Conservation (phyloP, 2,888 invertebrate species). For the Stenoptilia bipunctidactyla region DNA sequence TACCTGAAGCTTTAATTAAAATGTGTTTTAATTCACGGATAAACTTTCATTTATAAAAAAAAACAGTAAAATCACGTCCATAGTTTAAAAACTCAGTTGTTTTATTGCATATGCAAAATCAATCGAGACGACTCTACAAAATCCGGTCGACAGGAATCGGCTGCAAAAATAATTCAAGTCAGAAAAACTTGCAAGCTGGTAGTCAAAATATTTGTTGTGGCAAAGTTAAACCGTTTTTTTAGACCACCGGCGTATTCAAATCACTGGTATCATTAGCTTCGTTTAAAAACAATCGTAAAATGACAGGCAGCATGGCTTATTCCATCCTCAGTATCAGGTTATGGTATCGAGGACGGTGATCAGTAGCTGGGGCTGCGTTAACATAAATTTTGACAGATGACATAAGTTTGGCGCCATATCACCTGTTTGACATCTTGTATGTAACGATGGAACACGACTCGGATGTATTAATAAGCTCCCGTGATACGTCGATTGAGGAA, state of each 20-base stretch:
- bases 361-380: slow-evolving; percentile 37
- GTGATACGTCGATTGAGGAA: slow-evolving; percentile 42
- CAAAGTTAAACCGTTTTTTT: slow-evolving; percentile 22
- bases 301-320: slow-evolving; percentile 57
- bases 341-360: slow-evolving; percentile 40
- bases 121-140: no score
- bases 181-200: background rate
- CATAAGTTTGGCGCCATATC: slow-evolving; percentile 66
- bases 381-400: slow-evolving; percentile 71
- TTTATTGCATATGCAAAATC: no score
- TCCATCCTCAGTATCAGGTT: slow-evolving; percentile 34
- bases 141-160: no score
- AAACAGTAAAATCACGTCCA: no score
- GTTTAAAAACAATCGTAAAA: slow-evolving; percentile 61
- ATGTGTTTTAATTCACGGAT: no score
- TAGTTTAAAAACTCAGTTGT: no score
- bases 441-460: slow-evolving; percentile 59
- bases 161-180: no score
- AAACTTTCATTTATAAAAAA: no score
- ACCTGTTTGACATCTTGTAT: slow-evolving; percentile 47
- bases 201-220: slow-evolving; percentile 2
- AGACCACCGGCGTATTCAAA: slow-evolving; percentile 65
- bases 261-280: slow-evolving; percentile 58
- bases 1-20: slow-evolving; percentile 1
- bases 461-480: slow-evolving; percentile 65